Percentiles rank a stretch among this genome's conserved stretches.
These are phyloP conservation scores for Nemotelus pantherinus DNA, from an alignment of 2,888 invertebrate species.

Conservation along the genomic window DNA sequence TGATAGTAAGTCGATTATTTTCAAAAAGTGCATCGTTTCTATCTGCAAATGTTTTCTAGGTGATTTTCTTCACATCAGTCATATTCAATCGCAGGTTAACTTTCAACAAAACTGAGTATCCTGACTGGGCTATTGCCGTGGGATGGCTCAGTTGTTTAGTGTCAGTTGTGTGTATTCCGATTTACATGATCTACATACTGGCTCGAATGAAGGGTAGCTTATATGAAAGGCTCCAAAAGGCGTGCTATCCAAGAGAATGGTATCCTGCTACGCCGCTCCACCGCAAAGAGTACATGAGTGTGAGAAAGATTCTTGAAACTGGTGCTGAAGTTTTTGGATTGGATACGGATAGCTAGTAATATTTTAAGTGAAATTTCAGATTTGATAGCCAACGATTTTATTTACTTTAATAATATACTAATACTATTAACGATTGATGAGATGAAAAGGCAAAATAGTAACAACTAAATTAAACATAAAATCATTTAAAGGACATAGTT, in stretches of 20 bases:
- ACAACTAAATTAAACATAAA: neutral
- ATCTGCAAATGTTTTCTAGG: slow-evolving; percentile 64
- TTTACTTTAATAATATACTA: too few relatives aligned
- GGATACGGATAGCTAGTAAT: neutral
- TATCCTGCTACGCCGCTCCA: slow-evolving; percentile 68
- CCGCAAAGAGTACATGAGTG: slow-evolving; percentile 59
- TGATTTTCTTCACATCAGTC: slow-evolving; percentile 73
- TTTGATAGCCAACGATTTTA: too few relatives aligned
- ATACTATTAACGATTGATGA: too few relatives aligned
- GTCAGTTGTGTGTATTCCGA: slow-evolving; percentile 82
- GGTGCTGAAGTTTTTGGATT: slow-evolving; percentile 25
- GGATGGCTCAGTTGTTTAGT: slow-evolving; percentile 75
- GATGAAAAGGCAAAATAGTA: too few relatives aligned
- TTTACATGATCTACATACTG: slow-evolving; percentile 70
- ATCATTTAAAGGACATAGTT: neutral
- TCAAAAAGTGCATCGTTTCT: neutral
- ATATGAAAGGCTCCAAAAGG: slow-evolving; percentile 59
- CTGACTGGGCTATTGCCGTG: slow-evolving; percentile 69
- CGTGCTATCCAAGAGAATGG: slow-evolving; percentile 67
- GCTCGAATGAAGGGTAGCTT: slow-evolving; percentile 59
- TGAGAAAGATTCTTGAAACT: slow-evolving; percentile 53
- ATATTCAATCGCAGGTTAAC: slow-evolving; percentile 69
- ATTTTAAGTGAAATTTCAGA: neutral
- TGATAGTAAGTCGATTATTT: slow-evolving; percentile 68
- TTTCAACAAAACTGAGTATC: slow-evolving; percentile 66